Evolutionary conservation across 2,888 invertebrate species (phyloP).

Genomic region (Melanotus villosus): DNA sequence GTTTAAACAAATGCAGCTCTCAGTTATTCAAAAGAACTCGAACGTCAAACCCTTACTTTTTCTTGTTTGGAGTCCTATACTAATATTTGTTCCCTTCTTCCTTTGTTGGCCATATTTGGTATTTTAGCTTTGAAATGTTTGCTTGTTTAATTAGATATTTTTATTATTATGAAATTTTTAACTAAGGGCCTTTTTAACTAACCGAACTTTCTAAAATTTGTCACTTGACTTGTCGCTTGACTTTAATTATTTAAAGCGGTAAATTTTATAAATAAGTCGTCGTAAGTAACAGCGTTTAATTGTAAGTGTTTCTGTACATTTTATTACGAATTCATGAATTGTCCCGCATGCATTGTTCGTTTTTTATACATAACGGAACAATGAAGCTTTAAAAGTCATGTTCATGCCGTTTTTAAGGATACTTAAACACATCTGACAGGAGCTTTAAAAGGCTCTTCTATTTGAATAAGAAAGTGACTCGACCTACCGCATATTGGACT

Average conservation of each 20-base stretch:
- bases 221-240: no score
- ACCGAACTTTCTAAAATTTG: no score
- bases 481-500: conserved; percentile 16
- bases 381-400: conserved; percentile 8
- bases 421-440: conserved; percentile 22
- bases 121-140: conserved; percentile 1
- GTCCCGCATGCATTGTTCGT: background rate
- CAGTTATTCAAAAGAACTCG: conserved; percentile 5
- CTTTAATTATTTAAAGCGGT: no score
- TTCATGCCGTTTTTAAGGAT: background rate
- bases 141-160: conserved; percentile 14
- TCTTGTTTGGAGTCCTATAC: conserved; percentile 40
- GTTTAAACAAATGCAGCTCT: conserved; percentile 4
- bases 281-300: background rate
- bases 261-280: no score
- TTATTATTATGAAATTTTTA: no score
- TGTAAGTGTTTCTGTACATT: background rate
- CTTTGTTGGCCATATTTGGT: conserved; percentile 26
- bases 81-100: conserved; percentile 42
- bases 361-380: background rate
- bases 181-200: no score
- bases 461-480: conserved; percentile 3
- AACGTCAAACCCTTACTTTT: conserved; percentile 39
- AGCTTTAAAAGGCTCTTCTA: conserved; percentile 11
- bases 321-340: background rate